Conservation (phyloP, 2,888 invertebrate genomes). For the Scaptodrosophila latifasciaeformis region DNA sequence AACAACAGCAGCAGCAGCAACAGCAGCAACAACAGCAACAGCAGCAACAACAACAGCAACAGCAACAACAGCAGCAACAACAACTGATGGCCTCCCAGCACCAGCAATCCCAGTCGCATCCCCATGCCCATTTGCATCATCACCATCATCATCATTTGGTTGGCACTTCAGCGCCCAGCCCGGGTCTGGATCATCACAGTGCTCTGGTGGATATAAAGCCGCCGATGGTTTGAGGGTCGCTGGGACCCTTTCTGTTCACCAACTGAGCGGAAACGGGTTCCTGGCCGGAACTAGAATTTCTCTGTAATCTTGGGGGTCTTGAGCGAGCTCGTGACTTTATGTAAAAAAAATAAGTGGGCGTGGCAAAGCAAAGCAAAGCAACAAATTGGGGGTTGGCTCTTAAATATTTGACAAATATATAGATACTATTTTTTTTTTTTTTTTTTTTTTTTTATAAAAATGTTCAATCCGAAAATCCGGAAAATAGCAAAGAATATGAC, state of each 20-base stretch:
- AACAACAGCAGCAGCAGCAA: constrained; percentile 57
- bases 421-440: background rate
- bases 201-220: constrained; percentile 82
- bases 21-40: constrained; percentile 41
- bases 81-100: constrained; percentile 57
- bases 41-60: constrained; percentile 55
- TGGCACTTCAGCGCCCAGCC: constrained; percentile 76
- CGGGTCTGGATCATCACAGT: constrained; percentile 79
- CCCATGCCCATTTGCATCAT: constrained; percentile 70
- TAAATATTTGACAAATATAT: background rate
- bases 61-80: constrained; percentile 48
- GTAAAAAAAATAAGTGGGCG: too few relatives aligned
- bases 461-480: background rate
- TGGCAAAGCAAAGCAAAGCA: background rate
- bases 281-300: constrained; percentile 18
- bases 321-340: constrained; percentile 3
- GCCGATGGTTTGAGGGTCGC: constrained; percentile 77
- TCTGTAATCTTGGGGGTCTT: constrained; percentile 9
- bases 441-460: background rate
- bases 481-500: background rate
- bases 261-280: constrained; percentile 62
- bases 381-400: background rate
- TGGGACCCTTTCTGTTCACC: constrained; percentile 79
- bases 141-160: constrained; percentile 70
- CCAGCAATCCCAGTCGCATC: constrained; percentile 50